phyloP scores from a whole-genome alignment of 1,140 invertebrate species.

The Cylas formicarius region DNA sequence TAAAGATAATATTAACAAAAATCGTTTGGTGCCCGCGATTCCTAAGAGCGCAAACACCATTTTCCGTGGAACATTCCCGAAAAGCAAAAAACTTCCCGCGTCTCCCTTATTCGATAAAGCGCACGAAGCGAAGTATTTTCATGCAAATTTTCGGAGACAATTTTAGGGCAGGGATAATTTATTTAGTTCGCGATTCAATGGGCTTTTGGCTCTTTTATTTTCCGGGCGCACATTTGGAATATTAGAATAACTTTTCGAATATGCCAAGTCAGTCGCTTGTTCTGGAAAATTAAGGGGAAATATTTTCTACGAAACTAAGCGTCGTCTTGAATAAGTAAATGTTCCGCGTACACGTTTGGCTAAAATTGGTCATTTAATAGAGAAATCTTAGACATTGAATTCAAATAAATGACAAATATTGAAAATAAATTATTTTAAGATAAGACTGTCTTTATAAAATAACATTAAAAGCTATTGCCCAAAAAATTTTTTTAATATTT shows the following conservation, averaged over 20 bases:
- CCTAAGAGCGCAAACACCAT: no score
- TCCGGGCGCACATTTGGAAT: conserved; percentile 18
- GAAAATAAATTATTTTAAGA: no score
- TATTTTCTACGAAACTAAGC: conserved; percentile 5
- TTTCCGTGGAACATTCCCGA: conserved; percentile 13
- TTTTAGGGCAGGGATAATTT: conserved; percentile 35
- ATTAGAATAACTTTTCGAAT: conserved; percentile 21
- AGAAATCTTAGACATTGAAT: no score
- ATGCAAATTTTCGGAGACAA: conserved; percentile 37
- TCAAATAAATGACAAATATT: no score
- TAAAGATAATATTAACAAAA: no score
- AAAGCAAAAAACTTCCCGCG: conserved; percentile 10
- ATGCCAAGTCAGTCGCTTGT: conserved; percentile 11
- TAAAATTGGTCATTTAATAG: no score
- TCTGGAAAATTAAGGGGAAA: conserved; percentile 15
- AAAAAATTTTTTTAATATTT: no score
- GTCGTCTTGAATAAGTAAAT: conserved; percentile 11
- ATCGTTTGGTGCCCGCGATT: no score
- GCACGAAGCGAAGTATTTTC: conserved; percentile 26
- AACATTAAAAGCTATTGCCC: no score
- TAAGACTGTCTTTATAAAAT: no score
- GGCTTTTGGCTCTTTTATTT: conserved; percentile 26
- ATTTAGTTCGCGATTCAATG: conserved; percentile 26
- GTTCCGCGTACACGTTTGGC: no score
- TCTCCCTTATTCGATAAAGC: conserved; percentile 21